These are phyloP conservation scores for Oscheius sp. DNA, from an alignment of 2,888 invertebrate species.

Conservation along the genomic window DNA sequence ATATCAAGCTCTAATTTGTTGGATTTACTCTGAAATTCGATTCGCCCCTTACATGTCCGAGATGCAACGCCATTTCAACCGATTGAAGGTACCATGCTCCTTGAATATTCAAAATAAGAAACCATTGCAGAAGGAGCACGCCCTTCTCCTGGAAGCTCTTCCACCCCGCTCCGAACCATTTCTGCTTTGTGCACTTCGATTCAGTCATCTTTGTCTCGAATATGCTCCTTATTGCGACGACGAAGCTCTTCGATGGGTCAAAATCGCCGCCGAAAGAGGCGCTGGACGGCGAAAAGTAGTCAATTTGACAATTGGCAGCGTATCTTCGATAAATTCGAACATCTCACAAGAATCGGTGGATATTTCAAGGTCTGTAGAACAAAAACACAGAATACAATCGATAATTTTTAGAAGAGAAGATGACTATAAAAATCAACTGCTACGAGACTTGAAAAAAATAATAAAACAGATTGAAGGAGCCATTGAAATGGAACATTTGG, in stretches of 20 bases:
- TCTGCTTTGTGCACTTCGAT: conserved; percentile 33
- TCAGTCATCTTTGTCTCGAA: conserved; percentile 34
- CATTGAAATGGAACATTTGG: conserved; percentile 18
- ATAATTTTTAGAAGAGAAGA: conserved; percentile 35
- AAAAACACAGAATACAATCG: not conserved
- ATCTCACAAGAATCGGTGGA: too few relatives aligned
- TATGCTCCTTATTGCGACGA: conserved; percentile 33
- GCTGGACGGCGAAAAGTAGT: conserved; percentile 7
- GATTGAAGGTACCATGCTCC: conserved; percentile 19
- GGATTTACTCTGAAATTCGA: conserved; percentile 35
- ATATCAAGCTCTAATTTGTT: conserved; percentile 37
- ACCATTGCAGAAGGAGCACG: conserved; percentile 27
- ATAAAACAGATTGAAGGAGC: conserved; percentile 28
- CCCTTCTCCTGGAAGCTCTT: conserved; percentile 30
- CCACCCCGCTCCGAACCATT: conserved; percentile 21
- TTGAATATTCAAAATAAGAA: not conserved
- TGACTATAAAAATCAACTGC: conserved; percentile 7
- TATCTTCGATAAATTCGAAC: conserved; percentile 16
- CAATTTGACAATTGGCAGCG: conserved; percentile 7
- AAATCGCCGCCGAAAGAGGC: conserved; percentile 24
- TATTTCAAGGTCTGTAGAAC: too few relatives aligned
- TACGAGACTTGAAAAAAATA: conserved; percentile 10
- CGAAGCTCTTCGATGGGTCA: conserved; percentile 35
- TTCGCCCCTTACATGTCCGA: conserved; percentile 37
- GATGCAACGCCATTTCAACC: conserved; percentile 32